Evolutionary conservation across 2,888 invertebrate species (phyloP), one percentile per base, ranked within the genome.

Genomic region (Deroplatys truncata): DNA sequence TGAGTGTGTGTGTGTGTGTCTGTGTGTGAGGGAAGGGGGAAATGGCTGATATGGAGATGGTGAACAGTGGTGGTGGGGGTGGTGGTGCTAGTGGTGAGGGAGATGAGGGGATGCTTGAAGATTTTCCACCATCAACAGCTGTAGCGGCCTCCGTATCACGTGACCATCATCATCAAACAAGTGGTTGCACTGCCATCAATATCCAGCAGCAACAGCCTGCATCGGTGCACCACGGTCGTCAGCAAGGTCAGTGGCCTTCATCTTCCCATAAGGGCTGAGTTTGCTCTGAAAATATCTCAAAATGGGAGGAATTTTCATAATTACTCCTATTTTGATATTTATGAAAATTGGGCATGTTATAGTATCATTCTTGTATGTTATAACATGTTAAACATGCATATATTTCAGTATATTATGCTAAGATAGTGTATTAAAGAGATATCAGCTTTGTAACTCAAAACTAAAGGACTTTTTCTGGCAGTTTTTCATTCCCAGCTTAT

Each of bases 141-240:
- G 56, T 72, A 72, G 56, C 56, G 20, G 56, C 56, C 56, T 72
- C 56, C 56, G 25, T 72, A 72, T 86, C 86, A 86, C 86, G 86
- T 86, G 86, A 86, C 29, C 82, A 72, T 28, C 49, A 86, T 86
- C 86, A 86, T 86, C 86, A 86, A 86, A 86, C 86, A 86, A 86
- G 86, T 86, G 86, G 86, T 86, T 86, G 86, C 86, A 86, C 72
- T 82, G 72, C 86, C 86, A 29, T 82, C 86, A 72, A 25, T 72
- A 72, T 72, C 56, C 56, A 72, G 20, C 56, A 72, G 25, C 56
- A 56, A 56, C 35, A 43, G 43, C 56, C 56, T 16, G 25, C 56
- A 7, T 72, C 25, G 56, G 25, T 72, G 56, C 56, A 72, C 56
- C 56, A 72, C 3, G 56, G 16, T 25, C 56, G 56, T 20, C 56